These are phyloP conservation scores for Aptenodytes patagonicus DNA, from an alignment of 2,113 vertebrate genomes.

Conservation along the genomic window DNA sequence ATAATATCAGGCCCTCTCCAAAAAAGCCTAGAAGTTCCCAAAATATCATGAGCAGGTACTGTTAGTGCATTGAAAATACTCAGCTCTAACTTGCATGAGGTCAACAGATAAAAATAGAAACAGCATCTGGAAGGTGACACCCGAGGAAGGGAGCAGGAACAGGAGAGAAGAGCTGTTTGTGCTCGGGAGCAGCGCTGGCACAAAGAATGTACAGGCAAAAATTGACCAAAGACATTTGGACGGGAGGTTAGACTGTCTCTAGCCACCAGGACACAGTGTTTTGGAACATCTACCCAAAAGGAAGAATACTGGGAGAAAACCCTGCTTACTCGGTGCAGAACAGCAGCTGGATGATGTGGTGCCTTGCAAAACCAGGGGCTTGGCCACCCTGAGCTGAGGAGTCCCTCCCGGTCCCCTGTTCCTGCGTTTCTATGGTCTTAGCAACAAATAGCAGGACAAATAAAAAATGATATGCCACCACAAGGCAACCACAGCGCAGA, in stretches of 20 bases:
- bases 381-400: neutral
- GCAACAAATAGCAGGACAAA: neutral
- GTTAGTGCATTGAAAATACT: neutral
- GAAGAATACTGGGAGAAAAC: neutral
- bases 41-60: neutral
- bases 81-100: neutral
- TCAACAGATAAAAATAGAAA: neutral
- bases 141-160: neutral
- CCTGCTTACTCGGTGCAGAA: fast-evolving
- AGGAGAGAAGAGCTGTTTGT: neutral
- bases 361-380: neutral
- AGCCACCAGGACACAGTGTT: neutral
- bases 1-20: neutral
- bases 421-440: neutral
- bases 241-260: neutral
- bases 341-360: neutral
- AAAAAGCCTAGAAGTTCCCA: neutral
- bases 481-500: neutral
- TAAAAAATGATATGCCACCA: neutral
- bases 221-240: neutral
- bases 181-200: neutral
- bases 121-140: neutral
- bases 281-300: neutral
- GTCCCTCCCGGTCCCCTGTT: neutral
- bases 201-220: neutral